Evolutionary conservation across 1,140 invertebrate genomes (phyloP), one percentile per base, ranked within the genome.

Genomic region (Varroa destructor): DNA sequence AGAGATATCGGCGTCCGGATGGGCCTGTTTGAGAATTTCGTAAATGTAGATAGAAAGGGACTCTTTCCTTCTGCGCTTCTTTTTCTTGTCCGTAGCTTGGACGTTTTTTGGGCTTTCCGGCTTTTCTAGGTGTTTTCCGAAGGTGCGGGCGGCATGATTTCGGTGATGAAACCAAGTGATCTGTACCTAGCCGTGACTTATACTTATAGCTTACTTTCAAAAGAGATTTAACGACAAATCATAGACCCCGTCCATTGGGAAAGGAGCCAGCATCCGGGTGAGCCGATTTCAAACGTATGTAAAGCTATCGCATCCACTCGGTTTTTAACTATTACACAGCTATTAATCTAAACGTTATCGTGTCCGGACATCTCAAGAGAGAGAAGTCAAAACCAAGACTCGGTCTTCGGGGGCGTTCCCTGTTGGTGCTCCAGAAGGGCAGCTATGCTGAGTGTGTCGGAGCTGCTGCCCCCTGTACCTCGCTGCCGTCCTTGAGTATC

Each of bases 11-110:
- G 84, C 87, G 76, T 86, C 83, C 1, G 85, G 85, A 77, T 87
- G 87, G 79, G 87, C 86, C 77, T 87, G 85, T 75, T 87, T 86
- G 76, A 89, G 76, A 14, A 89, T 81, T 76, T 87, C 88, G 79
- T 85, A 86, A n/a, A 87, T 82, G 78, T 88, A 88, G 71, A 86
- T 85, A 0, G 83, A 82, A 79, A 87, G 88, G 73, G 81, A 84
- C 76, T 87, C 83, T 80, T 85, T 86, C 80, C 83, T 83, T 78
- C 58, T 75, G 51, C 58, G 71, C 72, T 72, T 73, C 54, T 61
- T 74, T 57, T 55, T 72, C 76, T 77, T 77, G 72, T 76, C 75
- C 14, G 71, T 70, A 70, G 77, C 75, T 8, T 75, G 71, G 56
- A 78, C 75, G 71, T 74, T 76, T 74, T 79, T 78, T 61, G 43